Evolutionary conservation across 2,888 invertebrate genomes (phyloP), one percentile per base, ranked within the genome.

Genomic region (Eledone cirrhosa): DNA sequence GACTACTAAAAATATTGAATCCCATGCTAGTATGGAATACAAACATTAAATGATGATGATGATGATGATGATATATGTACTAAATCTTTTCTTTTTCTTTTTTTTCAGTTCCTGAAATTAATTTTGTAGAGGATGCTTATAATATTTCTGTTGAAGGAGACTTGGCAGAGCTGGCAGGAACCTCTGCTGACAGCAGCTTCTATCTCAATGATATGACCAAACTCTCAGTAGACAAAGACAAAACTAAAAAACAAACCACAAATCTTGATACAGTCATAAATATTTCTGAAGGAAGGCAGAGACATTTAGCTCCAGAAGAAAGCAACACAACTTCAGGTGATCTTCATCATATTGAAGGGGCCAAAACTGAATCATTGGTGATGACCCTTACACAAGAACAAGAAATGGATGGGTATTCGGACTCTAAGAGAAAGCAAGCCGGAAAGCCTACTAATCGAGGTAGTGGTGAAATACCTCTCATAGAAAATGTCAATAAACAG

Each of bases 61-160:
- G n/a, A 41, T 41, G 41, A 41, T 41, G 5, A 41, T 41, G 41
- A 41, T 41, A 41, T 41, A 11, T 41, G 11, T 11, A 41, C 8
- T 11, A 41, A 41, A 11, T 11, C 74, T 27, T 41, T 33, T 48
- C 47, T 53, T 29, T n/a, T 27, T 69, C 69, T 76, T 77, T 77
- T 78, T 72, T 84, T 88, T 78, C 84, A 87, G 88, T 80, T 47
- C 78, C 80, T 59, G 80, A 80, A 47, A 83, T 85, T 24, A 84
- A 85, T 29, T 83, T 85, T 74, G 83, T 97, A 90, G 96, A 97
- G 92, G 97, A 97, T 95, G 97, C 97, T 85, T 98, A 97, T 93
- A 97, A 98, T 93, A 97, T 98, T 92, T 97, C 97, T 85, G 97
- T 98, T 91, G 97, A 98, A 93, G 96, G 97, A 93, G 96, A 96